Conservation (phyloP, 2,888 invertebrate species). For the Nemurella pictetii region DNA sequence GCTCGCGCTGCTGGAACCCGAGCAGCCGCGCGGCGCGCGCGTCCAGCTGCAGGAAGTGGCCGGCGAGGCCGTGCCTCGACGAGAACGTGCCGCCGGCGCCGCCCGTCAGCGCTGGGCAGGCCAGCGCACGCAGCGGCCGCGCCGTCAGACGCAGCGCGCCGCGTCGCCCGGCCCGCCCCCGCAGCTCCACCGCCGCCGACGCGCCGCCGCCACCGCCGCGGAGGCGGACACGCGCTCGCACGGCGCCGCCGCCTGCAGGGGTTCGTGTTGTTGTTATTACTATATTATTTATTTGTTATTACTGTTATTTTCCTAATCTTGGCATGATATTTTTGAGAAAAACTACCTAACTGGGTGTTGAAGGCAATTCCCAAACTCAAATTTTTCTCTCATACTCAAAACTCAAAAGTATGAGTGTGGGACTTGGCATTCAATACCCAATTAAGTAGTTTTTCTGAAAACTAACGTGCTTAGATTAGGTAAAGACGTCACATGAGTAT, state of each 20-base stretch:
- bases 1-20: constrained; percentile 91
- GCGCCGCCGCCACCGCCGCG: background rate
- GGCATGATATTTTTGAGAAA: too few species aligned
- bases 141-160: background rate
- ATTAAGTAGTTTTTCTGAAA: too few species aligned
- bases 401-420: too few species aligned
- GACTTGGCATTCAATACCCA: too few species aligned
- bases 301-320: too few species aligned
- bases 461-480: too few species aligned
- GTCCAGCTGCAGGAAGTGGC: constrained; percentile 86
- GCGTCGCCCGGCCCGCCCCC: background rate
- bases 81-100: background rate
- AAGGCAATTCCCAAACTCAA: too few species aligned
- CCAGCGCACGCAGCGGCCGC: background rate
- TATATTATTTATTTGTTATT: too few species aligned
- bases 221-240: background rate
- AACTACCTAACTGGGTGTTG: too few species aligned
- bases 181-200: background rate
- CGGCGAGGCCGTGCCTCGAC: constrained; percentile 90
- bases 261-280: too few species aligned
- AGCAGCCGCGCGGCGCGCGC: constrained; percentile 78
- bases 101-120: background rate
- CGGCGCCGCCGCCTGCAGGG: background rate
- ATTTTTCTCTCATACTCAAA: too few species aligned
- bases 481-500: too few species aligned